A percentile compares a stretch with the other conserved stretches of the same genome.
Evolutionary conservation across 1,140 invertebrate species (phyloP).

Genomic region (Maconellicoccus hirsutus): DNA sequence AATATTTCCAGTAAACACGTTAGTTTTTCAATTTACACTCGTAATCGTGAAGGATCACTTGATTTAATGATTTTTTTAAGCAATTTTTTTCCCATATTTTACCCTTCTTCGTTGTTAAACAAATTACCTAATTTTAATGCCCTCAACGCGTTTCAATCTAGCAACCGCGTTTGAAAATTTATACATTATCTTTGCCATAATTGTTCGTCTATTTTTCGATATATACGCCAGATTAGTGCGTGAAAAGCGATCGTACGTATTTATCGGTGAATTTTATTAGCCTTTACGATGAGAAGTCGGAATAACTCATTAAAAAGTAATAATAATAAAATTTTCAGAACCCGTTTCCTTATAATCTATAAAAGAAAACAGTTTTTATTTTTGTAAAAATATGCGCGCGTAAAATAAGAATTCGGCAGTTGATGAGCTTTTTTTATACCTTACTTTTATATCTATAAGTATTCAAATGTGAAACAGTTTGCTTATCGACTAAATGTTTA

Average conservation of each 20-base stretch:
- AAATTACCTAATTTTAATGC: too few relatives aligned
- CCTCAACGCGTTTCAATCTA: too few relatives aligned
- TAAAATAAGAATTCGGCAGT: not conserved
- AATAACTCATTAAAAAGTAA: constrained; percentile 1
- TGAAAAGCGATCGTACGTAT: not conserved
- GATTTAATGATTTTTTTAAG: too few relatives aligned
- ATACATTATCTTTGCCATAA: not conserved
- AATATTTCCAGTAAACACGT: too few relatives aligned
- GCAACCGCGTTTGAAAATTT: not conserved
- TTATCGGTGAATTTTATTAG: not conserved
- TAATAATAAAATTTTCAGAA: not conserved
- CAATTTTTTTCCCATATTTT: too few relatives aligned
- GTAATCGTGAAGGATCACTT: too few relatives aligned
- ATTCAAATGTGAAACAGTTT: not conserved
- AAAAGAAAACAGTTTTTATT: not conserved
- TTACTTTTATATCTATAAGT: not conserved
- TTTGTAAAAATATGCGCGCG: constrained; percentile 1
- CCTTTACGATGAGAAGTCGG: not conserved
- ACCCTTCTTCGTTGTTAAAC: too few relatives aligned
- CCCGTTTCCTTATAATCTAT: not conserved
- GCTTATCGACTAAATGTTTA: not conserved
- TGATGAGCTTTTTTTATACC: not conserved
- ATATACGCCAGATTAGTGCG: not conserved
- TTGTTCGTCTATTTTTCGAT: not conserved
- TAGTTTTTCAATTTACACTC: too few relatives aligned